A percentile compares a stretch with the other conserved stretches of the same genome.
Conservation (phyloP, 2,888 invertebrate genomes). For the Plemyria rubiginata region DNA sequence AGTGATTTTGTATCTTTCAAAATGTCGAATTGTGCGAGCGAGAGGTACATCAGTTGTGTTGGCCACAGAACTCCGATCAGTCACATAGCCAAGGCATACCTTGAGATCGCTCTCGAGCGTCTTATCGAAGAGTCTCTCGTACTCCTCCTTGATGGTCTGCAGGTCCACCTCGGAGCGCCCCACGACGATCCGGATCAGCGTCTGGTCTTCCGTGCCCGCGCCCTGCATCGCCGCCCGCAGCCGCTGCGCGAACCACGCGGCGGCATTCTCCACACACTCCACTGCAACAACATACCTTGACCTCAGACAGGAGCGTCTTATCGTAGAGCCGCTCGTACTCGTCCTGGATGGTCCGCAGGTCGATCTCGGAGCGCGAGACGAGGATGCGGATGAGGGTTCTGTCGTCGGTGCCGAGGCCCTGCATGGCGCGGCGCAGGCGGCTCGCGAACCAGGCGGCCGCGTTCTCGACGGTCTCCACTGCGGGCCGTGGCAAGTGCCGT, state of each 20-base stretch:
- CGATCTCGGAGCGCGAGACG: conserved; percentile 88
- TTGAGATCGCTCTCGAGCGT: conserved; percentile 87
- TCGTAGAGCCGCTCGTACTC: conserved; percentile 89
- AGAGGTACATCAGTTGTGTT: too few species aligned
- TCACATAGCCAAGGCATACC: conserved; percentile 66
- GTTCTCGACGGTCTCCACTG: conserved; percentile 52
- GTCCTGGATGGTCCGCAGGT: conserved; percentile 88
- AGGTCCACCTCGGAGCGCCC: conserved; percentile 89
- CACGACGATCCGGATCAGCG: conserved; percentile 88
- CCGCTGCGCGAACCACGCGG: conserved; percentile 89
- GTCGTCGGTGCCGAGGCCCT: conserved; percentile 90
- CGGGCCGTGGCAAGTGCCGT: conserved; percentile 5
- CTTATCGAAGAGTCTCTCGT: conserved; percentile 88
- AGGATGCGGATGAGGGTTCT: conserved; percentile 88
- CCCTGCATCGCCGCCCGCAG: conserved; percentile 88
- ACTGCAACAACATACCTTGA: conserved; percentile 87
- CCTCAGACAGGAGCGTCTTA: conserved; percentile 87
- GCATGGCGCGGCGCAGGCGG: conserved; percentile 87
- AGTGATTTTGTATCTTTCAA: too few species aligned
- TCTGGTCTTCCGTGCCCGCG: conserved; percentile 88
- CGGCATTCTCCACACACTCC: conserved; percentile 88
- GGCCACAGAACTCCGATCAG: conserved; percentile 27
- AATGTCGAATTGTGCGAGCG: too few species aligned
- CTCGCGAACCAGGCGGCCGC: conserved; percentile 89
- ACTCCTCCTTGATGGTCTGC: conserved; percentile 88